Evolutionary conservation across 2,113 vertebrate genomes (phyloP), one percentile per base, ranked within the genome.

Genomic region (Coregonus clupeaformis): DNA sequence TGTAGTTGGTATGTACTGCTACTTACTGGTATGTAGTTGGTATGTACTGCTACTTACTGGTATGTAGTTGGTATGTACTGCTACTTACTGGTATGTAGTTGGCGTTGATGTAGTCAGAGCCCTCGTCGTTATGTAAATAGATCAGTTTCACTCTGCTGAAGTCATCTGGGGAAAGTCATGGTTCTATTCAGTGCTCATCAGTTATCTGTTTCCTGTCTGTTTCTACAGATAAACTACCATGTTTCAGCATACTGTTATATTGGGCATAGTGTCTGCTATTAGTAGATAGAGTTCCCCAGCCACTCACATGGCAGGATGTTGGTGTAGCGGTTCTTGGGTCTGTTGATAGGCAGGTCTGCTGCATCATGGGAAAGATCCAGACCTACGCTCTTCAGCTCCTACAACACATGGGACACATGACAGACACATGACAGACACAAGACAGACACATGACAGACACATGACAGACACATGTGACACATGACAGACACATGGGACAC

Each of bases 321-420:
- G 64, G 98, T 99, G 90, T 99, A 99, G 78, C 98, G 94, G 80
- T 99, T 99, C 92, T 99, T 99, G 27, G 96, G 94, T 78, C 96
- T 90, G 85, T 99, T 99, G 86, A 96, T 88, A 0, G 96, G 96
- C 45, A 98, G 94, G 78, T 99, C 97, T 13, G 98, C 98, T 1
- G 96, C 95, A 78, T 97, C 97, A 70, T 99, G 98, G n/a, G 94
- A 91, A 1, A 97, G 94, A 83, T 98, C 97, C 78, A 98, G 86
- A 3, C 97, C 98, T 7, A 99, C 94, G 68, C 95, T 92, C 82
- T 98, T 98, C 64, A 99, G 85, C 76, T 99, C 98, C 98, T 99
- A 83, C 27, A 27, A 64, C 9, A 68, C 3, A 29, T n/a, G 5
- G 4, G 75, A 72, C 11, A 68, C 3, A 67, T 22, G 13, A 13